phyloP scores from a whole-genome alignment of 2,797 vertebrate species.

The Menidia menidia region DNA sequence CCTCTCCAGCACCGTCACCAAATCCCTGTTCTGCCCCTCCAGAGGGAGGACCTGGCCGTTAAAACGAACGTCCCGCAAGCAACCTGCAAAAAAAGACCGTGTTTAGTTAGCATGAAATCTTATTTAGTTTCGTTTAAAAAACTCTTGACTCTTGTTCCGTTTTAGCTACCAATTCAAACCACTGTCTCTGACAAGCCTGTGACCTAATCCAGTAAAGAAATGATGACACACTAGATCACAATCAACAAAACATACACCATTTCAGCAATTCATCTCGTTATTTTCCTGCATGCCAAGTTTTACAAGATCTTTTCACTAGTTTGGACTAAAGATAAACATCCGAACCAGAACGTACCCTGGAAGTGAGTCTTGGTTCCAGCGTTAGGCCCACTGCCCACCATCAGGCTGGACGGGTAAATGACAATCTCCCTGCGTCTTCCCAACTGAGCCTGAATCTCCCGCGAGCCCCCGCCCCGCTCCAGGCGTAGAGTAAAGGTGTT shows the following conservation, averaged over 20 bases:
- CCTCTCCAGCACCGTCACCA: conserved; percentile 77
- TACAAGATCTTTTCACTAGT: neutral
- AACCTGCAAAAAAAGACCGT: conserved; percentile 71
- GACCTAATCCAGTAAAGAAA: neutral
- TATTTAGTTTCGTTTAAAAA: neutral
- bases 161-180: no score
- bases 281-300: neutral
- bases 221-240: neutral
- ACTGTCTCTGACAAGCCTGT: neutral
- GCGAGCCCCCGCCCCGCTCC: conserved; percentile 86
- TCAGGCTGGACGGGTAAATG: conserved; percentile 80
- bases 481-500: conserved; percentile 86
- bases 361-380: conserved; percentile 77
- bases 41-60: conserved; percentile 82
- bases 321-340: neutral
- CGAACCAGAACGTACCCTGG: conserved; percentile 79
- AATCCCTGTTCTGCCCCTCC: conserved; percentile 82
- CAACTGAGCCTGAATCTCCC: conserved; percentile 81
- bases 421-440: conserved; percentile 80
- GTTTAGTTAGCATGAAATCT: neutral
- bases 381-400: conserved; percentile 79
- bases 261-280: neutral
- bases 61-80: conserved; percentile 86
- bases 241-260: neutral
- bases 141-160: no score